phyloP scores from a whole-genome alignment of 2,797 vertebrate species.

The Poeciliopsis presidionis region DNA sequence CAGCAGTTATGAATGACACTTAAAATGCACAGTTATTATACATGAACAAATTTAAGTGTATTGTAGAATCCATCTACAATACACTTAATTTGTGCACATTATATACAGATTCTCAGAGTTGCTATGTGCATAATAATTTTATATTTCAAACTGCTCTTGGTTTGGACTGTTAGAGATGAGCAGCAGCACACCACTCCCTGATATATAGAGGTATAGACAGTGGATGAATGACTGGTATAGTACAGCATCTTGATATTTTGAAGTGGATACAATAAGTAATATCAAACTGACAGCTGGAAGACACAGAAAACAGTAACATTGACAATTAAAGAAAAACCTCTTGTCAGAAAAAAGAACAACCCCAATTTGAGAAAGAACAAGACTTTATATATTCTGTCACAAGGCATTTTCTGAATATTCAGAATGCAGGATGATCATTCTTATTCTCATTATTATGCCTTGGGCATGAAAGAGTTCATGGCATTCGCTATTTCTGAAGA shows the following conservation, averaged over 20 bases:
- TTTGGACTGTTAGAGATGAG: too few relatives aligned
- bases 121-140: background rate
- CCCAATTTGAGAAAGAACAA: background rate
- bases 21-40: too few relatives aligned
- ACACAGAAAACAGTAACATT: background rate
- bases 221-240: background rate
- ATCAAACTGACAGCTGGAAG: background rate
- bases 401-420: background rate
- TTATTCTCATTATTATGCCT: background rate
- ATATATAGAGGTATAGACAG: background rate
- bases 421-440: background rate
- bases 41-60: too few relatives aligned
- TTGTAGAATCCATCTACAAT: background rate
- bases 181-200: too few relatives aligned
- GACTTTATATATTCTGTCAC: too few relatives aligned
- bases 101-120: background rate
- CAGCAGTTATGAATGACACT: too few relatives aligned
- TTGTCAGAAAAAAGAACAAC: background rate
- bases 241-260: background rate
- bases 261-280: background rate
- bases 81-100: background rate
- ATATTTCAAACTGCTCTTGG: background rate
- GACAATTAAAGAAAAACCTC: background rate
- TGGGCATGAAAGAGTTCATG: background rate
- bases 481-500: conserved; percentile 5